Evolutionary conservation across 1,140 invertebrate genomes (phyloP).

Genomic region (Eriosoma lanigerum): DNA sequence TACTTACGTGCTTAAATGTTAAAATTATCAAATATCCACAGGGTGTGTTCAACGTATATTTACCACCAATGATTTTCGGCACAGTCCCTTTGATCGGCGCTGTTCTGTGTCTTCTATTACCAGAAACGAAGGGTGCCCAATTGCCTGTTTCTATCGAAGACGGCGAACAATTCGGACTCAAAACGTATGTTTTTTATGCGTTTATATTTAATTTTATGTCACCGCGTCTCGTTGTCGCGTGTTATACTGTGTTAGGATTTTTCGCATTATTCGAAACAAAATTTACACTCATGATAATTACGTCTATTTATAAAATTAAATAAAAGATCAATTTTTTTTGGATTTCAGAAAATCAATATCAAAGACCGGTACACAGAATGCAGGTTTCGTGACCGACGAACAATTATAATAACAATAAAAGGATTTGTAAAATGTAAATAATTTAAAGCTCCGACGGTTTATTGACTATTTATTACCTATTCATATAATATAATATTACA

Average conservation of each 20-base stretch:
- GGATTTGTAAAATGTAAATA: no score
- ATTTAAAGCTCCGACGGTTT: no score
- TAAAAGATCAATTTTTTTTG: neutral
- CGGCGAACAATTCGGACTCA: conserved; percentile 76
- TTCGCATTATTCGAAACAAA: no score
- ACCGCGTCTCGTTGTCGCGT: no score
- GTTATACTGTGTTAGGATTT: no score
- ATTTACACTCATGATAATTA: no score
- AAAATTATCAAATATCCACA: conserved; percentile 57
- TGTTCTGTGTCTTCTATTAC: conserved; percentile 71
- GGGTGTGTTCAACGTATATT: conserved; percentile 67
- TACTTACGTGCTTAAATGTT: no score
- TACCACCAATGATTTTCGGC: conserved; percentile 76
- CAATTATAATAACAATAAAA: neutral
- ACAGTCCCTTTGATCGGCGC: conserved; percentile 72
- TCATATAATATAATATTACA: no score
- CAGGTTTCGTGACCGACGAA: conserved; percentile 14
- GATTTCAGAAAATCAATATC: neutral
- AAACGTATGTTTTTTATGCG: conserved; percentile 55
- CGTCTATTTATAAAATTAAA: no score
- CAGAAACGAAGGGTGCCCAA: conserved; percentile 80
- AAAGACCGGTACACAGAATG: conserved; percentile 11
- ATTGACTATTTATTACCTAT: no score
- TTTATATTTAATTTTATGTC: no score
- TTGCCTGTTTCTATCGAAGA: conserved; percentile 80